phyloP scores from a whole-genome alignment of 2,113 vertebrate species.

The Dermatemys mawii region DNA sequence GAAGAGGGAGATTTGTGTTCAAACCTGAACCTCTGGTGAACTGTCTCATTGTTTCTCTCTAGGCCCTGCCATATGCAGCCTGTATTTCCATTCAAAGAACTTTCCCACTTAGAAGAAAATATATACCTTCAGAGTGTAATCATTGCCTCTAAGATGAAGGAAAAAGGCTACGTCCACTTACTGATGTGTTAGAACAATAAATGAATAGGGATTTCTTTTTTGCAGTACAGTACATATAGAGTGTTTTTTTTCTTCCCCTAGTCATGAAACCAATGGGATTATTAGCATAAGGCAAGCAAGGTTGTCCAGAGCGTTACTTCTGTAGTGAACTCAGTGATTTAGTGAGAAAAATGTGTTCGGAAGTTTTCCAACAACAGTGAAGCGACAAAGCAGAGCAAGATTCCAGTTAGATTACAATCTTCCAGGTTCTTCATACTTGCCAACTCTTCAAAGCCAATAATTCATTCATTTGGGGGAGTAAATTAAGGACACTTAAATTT shows the following conservation, averaged over 20 bases:
- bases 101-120: background rate
- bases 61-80: background rate
- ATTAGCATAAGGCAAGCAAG: background rate
- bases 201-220: background rate
- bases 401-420: background rate
- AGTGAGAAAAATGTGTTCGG: background rate
- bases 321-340: background rate
- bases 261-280: background rate
- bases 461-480: background rate
- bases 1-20: background rate
- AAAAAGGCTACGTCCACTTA: background rate
- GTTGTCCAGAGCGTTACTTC: background rate
- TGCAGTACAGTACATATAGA: background rate
- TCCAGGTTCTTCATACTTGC: background rate
- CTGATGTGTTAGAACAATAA: background rate
- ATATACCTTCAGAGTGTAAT: background rate
- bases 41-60: background rate
- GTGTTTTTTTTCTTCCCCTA: background rate
- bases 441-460: background rate
- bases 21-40: background rate
- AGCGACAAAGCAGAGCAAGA: conserved; percentile 3
- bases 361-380: background rate
- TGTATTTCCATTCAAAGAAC: background rate
- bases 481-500: background rate
- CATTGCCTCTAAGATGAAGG: background rate